Evolutionary conservation across 2,888 invertebrate genomes (phyloP), one percentile per base, ranked within the genome.

Genomic region (Caenorhabditis imperialis): DNA sequence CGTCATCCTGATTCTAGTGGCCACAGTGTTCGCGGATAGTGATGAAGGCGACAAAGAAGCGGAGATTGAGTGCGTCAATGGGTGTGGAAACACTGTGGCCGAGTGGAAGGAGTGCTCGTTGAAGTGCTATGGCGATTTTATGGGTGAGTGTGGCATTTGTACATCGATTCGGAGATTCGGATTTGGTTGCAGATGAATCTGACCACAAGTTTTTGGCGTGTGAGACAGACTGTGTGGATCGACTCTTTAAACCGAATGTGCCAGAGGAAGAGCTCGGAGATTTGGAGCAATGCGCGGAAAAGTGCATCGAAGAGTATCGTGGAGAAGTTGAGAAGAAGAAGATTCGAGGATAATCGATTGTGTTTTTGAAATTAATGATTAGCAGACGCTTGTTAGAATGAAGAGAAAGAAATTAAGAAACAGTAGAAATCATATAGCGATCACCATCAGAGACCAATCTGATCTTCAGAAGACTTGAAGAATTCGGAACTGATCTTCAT

Each of bases 101-200:
- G 63, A 63, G 25, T 63, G 63, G 63, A 55, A 63, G 40, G 37
- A 27, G 27, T 63, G 63, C 20, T 54, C 63, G 1, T 7, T 22
- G 4, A 16, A 47, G 0, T 63, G 63, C 16, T 63, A 48, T 27
- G 54, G 54, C 10, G 63, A 48, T 20, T 54, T 40, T 10, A 48
- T 63, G 63, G 63, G 63, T 55, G 14, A 40, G 63, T 45, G 20
- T 1, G 30, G 20, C 20, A 27, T 12, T 1, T 5, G 3, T 0
- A 2, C 18, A 27, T 23, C 20, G 1, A 40, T 55, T 62, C 45
- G n/a, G n/a, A n/a, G n/a, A n/a, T n/a, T n/a, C n/a, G n/a, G n/a
- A n/a, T n/a, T n/a, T n/a, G n/a, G n/a, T 30, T 30, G 7, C 54
- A 63, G 63, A 63, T 22, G 54, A 54, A 16, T 27, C 14, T 14